These are phyloP conservation scores for Pollimyrus isidori DNA, from an alignment of 2,113 vertebrate species.

Conservation along the genomic window DNA sequence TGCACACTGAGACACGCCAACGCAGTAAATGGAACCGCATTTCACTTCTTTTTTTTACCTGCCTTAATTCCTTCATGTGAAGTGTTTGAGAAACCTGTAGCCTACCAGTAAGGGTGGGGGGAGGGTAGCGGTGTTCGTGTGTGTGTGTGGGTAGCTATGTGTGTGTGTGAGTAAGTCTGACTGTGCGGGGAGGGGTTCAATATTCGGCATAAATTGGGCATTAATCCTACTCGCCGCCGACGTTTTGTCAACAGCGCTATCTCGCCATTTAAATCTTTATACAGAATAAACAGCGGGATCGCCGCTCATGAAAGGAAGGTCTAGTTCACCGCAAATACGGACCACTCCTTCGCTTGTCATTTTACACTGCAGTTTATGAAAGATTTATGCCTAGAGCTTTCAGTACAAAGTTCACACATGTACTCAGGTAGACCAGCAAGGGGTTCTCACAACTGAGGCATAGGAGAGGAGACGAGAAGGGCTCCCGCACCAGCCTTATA, in stretches of 20 bases:
- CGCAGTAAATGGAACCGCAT: background rate
- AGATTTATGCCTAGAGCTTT: constrained; percentile 13
- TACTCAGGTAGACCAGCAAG: constrained; percentile 4
- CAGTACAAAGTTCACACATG: constrained; percentile 18
- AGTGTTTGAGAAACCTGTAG: background rate
- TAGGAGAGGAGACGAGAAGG: background rate
- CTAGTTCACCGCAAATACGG: constrained; percentile 10
- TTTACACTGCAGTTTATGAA: constrained; percentile 9
- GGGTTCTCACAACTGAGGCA: background rate
- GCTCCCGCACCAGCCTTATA: background rate
- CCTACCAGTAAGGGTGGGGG: background rate
- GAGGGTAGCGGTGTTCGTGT: background rate
- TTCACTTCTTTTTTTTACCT: background rate
- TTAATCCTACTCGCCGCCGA: constrained; percentile 17
- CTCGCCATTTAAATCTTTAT: constrained; percentile 12
- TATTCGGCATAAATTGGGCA: background rate
- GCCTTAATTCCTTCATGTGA: background rate
- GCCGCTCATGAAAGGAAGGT: constrained; percentile 10
- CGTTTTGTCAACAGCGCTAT: constrained; percentile 18
- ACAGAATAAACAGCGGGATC: constrained; percentile 19
- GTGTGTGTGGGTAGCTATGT: background rate
- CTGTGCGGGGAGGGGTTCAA: background rate
- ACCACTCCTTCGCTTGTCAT: constrained; percentile 20
- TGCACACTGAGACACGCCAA: background rate
- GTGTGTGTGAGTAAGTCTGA: background rate